These are phyloP conservation scores for Caenorhabditis plicata DNA, from an alignment of 2,888 invertebrate genomes.

Conservation along the genomic window DNA sequence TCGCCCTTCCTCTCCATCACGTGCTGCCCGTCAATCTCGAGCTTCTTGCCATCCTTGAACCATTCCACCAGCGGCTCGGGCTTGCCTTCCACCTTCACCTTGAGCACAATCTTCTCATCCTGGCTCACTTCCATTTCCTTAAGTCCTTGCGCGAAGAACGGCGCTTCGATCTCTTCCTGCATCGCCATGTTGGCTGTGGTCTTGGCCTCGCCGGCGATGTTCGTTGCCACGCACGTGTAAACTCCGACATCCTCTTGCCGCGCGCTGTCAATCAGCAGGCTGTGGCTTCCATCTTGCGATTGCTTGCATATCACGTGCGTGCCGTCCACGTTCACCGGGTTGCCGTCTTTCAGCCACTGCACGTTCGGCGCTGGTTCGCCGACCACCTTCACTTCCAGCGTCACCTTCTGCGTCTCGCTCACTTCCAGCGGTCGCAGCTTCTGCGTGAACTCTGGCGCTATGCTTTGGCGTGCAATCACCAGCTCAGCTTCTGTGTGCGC, in stretches of 20 bases:
- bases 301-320: conserved; percentile 40
- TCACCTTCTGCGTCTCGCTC: conserved; percentile 73
- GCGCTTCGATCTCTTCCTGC: conserved; percentile 52
- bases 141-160: conserved; percentile 51
- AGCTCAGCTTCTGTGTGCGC: conserved; percentile 62
- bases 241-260: conserved; percentile 42
- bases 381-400: conserved; percentile 32
- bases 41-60: conserved; percentile 76
- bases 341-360: conserved; percentile 85
- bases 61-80: conserved; percentile 92
- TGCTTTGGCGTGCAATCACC: conserved; percentile 28
- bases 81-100: conserved; percentile 83
- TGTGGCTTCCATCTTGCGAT: conserved; percentile 72
- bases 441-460: conserved; percentile 77
- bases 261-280: conserved; percentile 42
- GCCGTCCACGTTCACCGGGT: conserved; percentile 69
- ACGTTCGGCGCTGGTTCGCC: conserved; percentile 73
- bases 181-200: conserved; percentile 51
- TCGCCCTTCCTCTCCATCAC: conserved; percentile 72
- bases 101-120: conserved; percentile 75
- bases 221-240: conserved; percentile 46
- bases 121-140: conserved; percentile 47
- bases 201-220: conserved; percentile 46
- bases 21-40: conserved; percentile 47
- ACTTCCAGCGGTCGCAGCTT: conserved; percentile 77